Conservation (phyloP, 1,140 invertebrate genomes). For the Leptinotarsa texana region DNA sequence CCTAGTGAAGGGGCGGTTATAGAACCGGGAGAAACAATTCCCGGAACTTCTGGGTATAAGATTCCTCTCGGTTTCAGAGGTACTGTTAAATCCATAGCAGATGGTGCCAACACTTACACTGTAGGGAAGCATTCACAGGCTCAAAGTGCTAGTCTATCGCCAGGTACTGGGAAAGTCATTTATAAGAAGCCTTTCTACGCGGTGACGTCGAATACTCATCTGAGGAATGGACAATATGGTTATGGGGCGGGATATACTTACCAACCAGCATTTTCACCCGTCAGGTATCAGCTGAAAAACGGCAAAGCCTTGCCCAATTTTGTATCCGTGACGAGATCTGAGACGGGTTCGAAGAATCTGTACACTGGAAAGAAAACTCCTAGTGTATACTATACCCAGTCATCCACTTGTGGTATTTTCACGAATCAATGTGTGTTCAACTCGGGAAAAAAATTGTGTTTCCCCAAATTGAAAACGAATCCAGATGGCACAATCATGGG, state of each 20-base stretch:
- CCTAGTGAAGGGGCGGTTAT: conserved; percentile 59
- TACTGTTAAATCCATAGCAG: conserved; percentile 64
- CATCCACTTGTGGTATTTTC: conserved; percentile 82
- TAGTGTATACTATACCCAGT: conserved; percentile 82
- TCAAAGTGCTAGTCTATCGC: conserved; percentile 65
- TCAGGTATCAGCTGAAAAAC: conserved; percentile 46
- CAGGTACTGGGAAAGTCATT: conserved; percentile 60
- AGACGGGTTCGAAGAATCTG: conserved; percentile 68
- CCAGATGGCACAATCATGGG: conserved; percentile 61
- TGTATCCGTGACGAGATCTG: conserved; percentile 75
- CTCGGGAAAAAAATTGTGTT: conserved; percentile 77
- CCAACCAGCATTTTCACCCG: conserved; percentile 48
- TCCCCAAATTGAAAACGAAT: conserved; percentile 68
- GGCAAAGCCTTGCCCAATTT: conserved; percentile 59
- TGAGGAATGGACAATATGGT: conserved; percentile 42
- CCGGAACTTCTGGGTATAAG: conserved; percentile 64
- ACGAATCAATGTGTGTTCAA: conserved; percentile 81
- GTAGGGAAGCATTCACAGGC: conserved; percentile 65
- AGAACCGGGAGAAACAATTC: conserved; percentile 65
- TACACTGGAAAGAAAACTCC: conserved; percentile 65
- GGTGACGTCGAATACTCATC: conserved; percentile 52
- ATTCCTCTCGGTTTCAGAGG: conserved; percentile 71
- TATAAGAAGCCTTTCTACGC: conserved; percentile 55
- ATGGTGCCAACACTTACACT: conserved; percentile 62
- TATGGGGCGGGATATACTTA: conserved; percentile 46